Conservation (phyloP, 2,113 vertebrate species). For the Raja brachyura region DNA sequence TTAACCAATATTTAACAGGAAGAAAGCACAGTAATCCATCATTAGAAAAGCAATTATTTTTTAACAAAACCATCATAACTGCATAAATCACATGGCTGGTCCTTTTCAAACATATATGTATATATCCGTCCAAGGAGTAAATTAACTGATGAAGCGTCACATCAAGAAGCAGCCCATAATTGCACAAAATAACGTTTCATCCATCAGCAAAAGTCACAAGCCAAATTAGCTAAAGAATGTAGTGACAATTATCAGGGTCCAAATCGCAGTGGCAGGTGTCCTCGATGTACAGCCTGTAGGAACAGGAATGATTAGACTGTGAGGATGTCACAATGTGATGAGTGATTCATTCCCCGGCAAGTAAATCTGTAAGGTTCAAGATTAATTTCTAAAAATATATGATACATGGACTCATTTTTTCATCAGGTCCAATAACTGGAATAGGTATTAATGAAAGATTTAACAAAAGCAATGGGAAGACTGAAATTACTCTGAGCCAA, state of each 20-base stretch:
- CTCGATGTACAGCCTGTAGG: neutral
- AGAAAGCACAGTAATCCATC: neutral
- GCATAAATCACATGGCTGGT: neutral
- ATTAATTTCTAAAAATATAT: conserved; percentile 33
- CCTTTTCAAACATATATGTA: neutral
- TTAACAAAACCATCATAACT: neutral
- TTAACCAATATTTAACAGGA: neutral
- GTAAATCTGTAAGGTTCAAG: conserved; percentile 20
- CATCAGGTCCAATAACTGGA: conserved; percentile 27
- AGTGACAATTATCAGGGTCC: neutral
- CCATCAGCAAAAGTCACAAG: conserved; percentile 25
- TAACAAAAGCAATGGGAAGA: conserved; percentile 27
- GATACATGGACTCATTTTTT: conserved; percentile 18
- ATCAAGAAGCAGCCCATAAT: conserved; percentile 19
- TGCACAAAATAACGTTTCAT: conserved; percentile 17
- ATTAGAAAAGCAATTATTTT: neutral
- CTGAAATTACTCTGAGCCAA: neutral
- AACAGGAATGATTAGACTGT: conserved; percentile 19
- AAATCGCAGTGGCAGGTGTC: neutral
- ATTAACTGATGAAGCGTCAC: conserved; percentile 23
- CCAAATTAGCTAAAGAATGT: conserved; percentile 28
- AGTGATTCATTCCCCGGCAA: neutral
- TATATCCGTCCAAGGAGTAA: neutral
- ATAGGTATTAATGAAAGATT: conserved; percentile 29
- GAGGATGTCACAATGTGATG: conserved; percentile 24